Evolutionary conservation across 2,113 vertebrate genomes (phyloP), one percentile per base, ranked within the genome.

Genomic region (Accipiter virgatus): DNA sequence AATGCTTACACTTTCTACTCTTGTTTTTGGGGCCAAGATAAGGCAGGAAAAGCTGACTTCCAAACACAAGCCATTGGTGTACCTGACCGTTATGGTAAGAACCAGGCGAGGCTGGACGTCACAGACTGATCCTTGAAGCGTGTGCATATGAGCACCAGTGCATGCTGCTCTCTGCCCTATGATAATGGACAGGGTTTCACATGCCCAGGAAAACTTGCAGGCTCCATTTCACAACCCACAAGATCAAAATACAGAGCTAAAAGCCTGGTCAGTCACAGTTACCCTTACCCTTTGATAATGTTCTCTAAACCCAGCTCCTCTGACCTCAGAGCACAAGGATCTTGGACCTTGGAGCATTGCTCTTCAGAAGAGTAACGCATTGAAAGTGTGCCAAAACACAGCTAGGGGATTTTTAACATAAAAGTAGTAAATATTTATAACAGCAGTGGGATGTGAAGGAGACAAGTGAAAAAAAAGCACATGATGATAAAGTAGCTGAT

Each of bases 151-250:
- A 77, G 31, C 34, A 53, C 23, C 1, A 1, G 23, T 36, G 23
- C 34, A 15, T 0, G 0, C 27, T n/a, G 25, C 38, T 42, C 23
- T 62, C 38, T 59, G n/a, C 42, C 50, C 42, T 63, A 16, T 21
- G n/a, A 22, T n/a, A 27, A 32, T 13, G 22, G 50, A 55, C 32
- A 78, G 50, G 50, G 25, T 61, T 91, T 83, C 53, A 66, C 11
- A 32, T 2, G 3, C 25, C 19, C 58, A 31, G 50, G 52, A 67
- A 31, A 84, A 59, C 17, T 34, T 53, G 7, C 19, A 58, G 58
- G 12, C 43, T 40, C 7, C 6, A 6, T 52, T 82, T 90, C 47
- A 67, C 18, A 83, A 43, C 40, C 31, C 22, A 43, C 26, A 38
- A 23, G 38, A 74, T 58, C 38, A 66, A 91, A 31, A 40, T 38